Percentiles rank a stretch among this genome's conserved stretches.
These are phyloP conservation scores for Phylloscopus collybita DNA, from an alignment of 2,797 vertebrate genomes.

Conservation along the genomic window DNA sequence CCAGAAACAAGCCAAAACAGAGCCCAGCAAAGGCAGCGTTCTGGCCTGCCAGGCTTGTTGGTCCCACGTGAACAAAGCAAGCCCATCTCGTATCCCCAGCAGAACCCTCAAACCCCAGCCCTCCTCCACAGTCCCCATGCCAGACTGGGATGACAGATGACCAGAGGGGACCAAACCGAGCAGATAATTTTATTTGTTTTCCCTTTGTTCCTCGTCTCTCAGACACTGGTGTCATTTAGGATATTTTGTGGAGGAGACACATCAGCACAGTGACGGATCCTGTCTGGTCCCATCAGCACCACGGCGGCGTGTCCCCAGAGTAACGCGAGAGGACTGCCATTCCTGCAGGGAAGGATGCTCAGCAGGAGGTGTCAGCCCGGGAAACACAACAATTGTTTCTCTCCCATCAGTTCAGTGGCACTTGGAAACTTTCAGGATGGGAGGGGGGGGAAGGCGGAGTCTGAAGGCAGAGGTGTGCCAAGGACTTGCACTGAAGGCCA, in stretches of 20 bases:
- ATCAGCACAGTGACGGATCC: constrained; percentile 50
- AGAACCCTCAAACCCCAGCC: background rate
- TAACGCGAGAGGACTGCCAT: constrained; percentile 23
- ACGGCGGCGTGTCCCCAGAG: background rate
- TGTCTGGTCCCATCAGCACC: constrained; percentile 66
- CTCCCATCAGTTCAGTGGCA: background rate
- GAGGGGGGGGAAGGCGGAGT: background rate
- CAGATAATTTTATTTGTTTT: constrained; percentile 36
- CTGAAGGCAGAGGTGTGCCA: constrained; percentile 32
- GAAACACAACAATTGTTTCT: constrained; percentile 42
- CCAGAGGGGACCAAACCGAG: background rate
- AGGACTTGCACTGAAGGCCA: background rate
- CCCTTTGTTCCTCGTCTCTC: constrained; percentile 49
- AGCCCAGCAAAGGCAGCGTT: background rate
- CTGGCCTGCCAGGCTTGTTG: background rate
- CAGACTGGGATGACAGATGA: background rate
- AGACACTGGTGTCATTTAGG: constrained; percentile 50
- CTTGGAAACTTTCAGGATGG: constrained; percentile 1
- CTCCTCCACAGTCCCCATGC: background rate
- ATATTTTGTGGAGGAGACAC: constrained; percentile 63
- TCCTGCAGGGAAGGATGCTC: constrained; percentile 51
- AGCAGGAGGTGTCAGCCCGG: constrained; percentile 51
- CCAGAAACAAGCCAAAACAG: background rate
- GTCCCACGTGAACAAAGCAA: background rate
- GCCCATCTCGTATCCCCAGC: background rate